Conservation (phyloP, 2,797 vertebrate genomes). For the Parotocinclus haroldoi region DNA sequence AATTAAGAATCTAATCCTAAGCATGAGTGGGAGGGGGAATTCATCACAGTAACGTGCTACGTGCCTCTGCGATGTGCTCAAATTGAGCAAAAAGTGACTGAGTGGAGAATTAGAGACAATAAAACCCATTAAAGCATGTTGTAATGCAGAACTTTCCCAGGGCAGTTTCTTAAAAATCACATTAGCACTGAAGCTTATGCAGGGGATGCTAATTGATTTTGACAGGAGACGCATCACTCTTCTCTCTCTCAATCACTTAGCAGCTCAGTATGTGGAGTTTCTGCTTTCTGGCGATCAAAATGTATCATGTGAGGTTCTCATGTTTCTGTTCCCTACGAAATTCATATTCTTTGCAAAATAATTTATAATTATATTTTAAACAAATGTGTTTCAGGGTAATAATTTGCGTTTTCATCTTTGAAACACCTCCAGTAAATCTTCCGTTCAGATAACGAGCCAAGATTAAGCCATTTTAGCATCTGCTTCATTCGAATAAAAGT, state of each 20-base stretch:
- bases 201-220: constrained; percentile 68
- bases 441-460: not conserved
- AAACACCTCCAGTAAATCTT: constrained; percentile 23
- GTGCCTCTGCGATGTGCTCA: constrained; percentile 20
- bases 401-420: constrained; percentile 13
- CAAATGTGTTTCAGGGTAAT: constrained; percentile 16
- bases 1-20: constrained; percentile 32
- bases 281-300: constrained; percentile 28
- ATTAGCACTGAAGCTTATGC: constrained; percentile 47
- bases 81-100: constrained; percentile 34
- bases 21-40: constrained; percentile 32
- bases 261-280: constrained; percentile 21
- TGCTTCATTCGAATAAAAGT: constrained; percentile 29
- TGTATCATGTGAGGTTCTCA: constrained; percentile 36
- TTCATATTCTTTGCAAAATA: constrained; percentile 29
- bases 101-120: constrained; percentile 41
- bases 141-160: constrained; percentile 44
- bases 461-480: constrained; percentile 10
- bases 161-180: constrained; percentile 46
- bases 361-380: constrained; percentile 37
- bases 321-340: constrained; percentile 28
- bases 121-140: constrained; percentile 44
- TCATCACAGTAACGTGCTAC: constrained; percentile 22
- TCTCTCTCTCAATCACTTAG: constrained; percentile 44
- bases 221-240: constrained; percentile 54